phyloP scores from a whole-genome alignment of 2,888 invertebrate species.

The Balanococcus diminutus region DNA sequence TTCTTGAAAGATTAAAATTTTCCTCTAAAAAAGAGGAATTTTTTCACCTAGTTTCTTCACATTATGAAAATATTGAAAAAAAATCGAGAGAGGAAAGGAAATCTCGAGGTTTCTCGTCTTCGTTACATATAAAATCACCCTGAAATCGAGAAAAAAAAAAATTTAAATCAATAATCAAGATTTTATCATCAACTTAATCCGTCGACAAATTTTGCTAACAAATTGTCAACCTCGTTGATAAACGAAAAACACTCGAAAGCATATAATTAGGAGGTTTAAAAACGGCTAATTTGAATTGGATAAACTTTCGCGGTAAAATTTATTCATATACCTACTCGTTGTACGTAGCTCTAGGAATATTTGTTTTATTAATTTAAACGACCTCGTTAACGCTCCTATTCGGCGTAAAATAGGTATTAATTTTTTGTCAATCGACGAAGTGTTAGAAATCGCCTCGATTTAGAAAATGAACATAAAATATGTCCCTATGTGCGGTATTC shows the following conservation, averaged over 20 bases:
- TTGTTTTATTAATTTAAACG: conserved; percentile 22
- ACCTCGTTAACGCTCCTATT: not conserved
- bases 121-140: not conserved
- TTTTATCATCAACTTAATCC: not conserved
- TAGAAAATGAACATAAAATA: not conserved
- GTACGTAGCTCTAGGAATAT: not conserved
- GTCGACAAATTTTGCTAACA: not conserved
- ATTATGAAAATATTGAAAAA: no score
- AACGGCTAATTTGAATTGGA: not conserved
- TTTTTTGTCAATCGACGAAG: not conserved
- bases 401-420: not conserved
- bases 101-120: no score
- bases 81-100: no score
- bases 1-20: no score
- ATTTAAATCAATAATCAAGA: not conserved
- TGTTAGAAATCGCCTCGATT: not conserved
- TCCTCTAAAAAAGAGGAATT: no score
- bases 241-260: not conserved
- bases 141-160: not conserved
- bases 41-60: no score
- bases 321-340: not conserved
- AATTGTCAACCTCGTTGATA: not conserved
- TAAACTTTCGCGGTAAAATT: not conserved
- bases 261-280: not conserved
- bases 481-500: not conserved